These are phyloP conservation scores for Phenacoccus solenopsis DNA, from an alignment of 1,140 invertebrate genomes.

Conservation along the genomic window DNA sequence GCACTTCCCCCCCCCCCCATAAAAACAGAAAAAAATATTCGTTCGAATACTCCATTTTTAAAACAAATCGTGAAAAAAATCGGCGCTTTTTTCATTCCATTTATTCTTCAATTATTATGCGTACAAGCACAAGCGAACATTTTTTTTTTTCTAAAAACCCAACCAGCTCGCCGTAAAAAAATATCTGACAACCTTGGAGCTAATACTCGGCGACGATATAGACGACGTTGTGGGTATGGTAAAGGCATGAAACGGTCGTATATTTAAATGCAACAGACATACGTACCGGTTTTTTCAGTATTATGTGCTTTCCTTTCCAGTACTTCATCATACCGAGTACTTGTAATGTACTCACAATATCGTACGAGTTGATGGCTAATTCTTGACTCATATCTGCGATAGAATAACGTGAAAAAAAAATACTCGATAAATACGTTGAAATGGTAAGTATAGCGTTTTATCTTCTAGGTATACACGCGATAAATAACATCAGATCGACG, in stretches of 20 bases:
- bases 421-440: not conserved
- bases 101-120: too few relatives aligned
- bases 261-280: not conserved
- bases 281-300: conserved; percentile 80
- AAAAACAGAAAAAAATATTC: too few relatives aligned
- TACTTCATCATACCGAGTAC: conserved; percentile 95
- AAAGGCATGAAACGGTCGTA: conserved; percentile 6
- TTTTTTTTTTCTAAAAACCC: too few relatives aligned
- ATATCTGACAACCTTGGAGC: too few relatives aligned
- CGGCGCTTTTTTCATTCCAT: too few relatives aligned
- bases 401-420: not conserved
- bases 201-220: not conserved
- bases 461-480: too few relatives aligned
- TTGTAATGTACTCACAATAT: conserved; percentile 95
- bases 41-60: too few relatives aligned
- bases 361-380: conserved; percentile 92
- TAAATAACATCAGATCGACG: not conserved
- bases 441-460: too few relatives aligned
- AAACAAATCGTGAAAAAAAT: too few relatives aligned
- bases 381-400: conserved; percentile 68
- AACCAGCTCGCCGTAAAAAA: too few relatives aligned
- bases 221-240: not conserved
- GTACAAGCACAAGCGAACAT: too few relatives aligned
- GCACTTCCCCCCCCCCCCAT: too few relatives aligned
- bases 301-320: conserved; percentile 97